These are phyloP conservation scores for Lycodopsis pacificus DNA, from an alignment of 2,797 vertebrate genomes.

Conservation along the genomic window DNA sequence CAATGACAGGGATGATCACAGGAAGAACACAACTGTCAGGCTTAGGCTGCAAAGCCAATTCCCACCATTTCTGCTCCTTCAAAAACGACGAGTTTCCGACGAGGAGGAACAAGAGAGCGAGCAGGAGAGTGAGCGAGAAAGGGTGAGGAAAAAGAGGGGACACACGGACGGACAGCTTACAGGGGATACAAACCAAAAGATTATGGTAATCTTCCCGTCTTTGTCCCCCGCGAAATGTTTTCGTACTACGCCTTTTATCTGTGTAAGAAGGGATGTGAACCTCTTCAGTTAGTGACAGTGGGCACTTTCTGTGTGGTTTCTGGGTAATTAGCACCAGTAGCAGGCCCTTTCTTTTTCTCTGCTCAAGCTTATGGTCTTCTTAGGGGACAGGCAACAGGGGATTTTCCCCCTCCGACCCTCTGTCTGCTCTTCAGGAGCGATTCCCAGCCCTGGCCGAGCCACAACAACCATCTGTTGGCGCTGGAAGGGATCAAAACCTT, in stretches of 20 bases:
- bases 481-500: conserved; percentile 92
- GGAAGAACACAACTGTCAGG: conserved; percentile 93
- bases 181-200: conserved; percentile 98
- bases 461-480: conserved; percentile 97
- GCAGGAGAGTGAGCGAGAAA: conserved; percentile 64
- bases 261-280: conserved; percentile 98
- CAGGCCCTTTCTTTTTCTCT: conserved; percentile 98
- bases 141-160: conserved; percentile 80
- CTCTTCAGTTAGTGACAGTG: conserved; percentile 98
- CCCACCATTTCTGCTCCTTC: conserved; percentile 90
- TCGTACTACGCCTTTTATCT: conserved; percentile 99
- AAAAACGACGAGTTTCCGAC: conserved; percentile 91
- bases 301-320: conserved; percentile 99
- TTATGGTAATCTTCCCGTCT: conserved; percentile 99
- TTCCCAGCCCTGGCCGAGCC: conserved; percentile 88
- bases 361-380: conserved; percentile 99
- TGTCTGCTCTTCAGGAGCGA: conserved; percentile 89
- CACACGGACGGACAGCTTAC: conserved; percentile 98
- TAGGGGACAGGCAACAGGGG: conserved; percentile 94
- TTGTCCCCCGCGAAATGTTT: conserved; percentile 99
- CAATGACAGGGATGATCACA: conserved; percentile 94
- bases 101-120: conserved; percentile 79
- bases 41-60: conserved; percentile 90
- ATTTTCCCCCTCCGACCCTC: conserved; percentile 87
- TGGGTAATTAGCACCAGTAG: conserved; percentile 99